These are phyloP conservation scores for Podarcis cretensis DNA, from an alignment of 2,113 vertebrate genomes.

Conservation along the genomic window DNA sequence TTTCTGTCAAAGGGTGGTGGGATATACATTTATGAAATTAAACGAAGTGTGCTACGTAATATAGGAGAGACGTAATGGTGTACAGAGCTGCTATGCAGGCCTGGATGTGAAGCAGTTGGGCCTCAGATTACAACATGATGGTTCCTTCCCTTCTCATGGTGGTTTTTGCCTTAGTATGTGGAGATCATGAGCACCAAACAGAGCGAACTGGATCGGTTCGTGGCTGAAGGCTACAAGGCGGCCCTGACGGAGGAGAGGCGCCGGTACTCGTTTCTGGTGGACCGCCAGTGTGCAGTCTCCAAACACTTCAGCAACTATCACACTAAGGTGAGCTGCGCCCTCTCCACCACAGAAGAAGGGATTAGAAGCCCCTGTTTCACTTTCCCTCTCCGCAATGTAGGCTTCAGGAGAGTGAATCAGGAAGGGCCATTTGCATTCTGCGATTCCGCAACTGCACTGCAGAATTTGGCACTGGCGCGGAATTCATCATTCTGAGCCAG, in stretches of 20 bases:
- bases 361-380: background rate
- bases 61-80: background rate
- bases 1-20: background rate
- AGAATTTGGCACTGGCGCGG: background rate
- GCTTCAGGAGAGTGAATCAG: background rate
- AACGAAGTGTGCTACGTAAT: background rate
- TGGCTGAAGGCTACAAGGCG: slow-evolving; percentile 83
- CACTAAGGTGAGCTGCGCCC: slow-evolving; percentile 75
- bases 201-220: slow-evolving; percentile 81
- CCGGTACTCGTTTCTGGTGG: slow-evolving; percentile 86
- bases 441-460: background rate
- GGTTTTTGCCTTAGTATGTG: slow-evolving; percentile 74
- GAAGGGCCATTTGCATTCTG: background rate
- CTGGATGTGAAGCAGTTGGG: background rate
- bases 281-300: slow-evolving; percentile 85
- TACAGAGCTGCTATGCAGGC: background rate
- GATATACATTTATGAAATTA: background rate
- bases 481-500: background rate
- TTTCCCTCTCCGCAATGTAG: background rate
- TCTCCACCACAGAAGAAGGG: background rate
- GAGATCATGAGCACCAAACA: slow-evolving; percentile 87
- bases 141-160: background rate
- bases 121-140: background rate
- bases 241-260: slow-evolving; percentile 86
- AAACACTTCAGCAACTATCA: slow-evolving; percentile 86